Evolutionary conservation across 2,888 invertebrate genomes (phyloP), one percentile per base, ranked within the genome.

Genomic region (Galeruca laticollis): DNA sequence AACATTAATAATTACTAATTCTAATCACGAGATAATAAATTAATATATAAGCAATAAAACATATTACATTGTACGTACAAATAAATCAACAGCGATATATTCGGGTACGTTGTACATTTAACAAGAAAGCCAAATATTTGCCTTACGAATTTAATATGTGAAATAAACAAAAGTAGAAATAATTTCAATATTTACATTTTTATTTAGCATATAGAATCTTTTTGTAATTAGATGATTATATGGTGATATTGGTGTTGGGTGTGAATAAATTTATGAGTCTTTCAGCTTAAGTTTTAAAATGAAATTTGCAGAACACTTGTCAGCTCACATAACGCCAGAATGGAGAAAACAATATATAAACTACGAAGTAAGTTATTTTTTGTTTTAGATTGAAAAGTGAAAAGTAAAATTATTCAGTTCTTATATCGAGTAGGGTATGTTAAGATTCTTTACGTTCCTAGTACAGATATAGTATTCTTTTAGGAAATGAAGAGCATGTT

Each of bases 241-340:
- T 20, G 26, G 26, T 49, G 8, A 37, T 31, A 49, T 49, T 47
- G 31, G 47, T 33, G 26, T 62, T 35, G 62, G 47, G 31, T 51
- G 51, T 20, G 51, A 18, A 2, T 47, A 40, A 47, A 15, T 47
- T 47, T 47, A 18, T 26, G 49, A 49, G 18, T 26, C 35, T 18
- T 57, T 10, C 56, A 26, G 15, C 47, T 49, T 47, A 52, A 52
- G 20, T 21, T 52, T 35, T 37, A 26, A 52, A 62, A 52, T 96
- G 96, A 96, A 96, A 88, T 96, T 96, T 84, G 93, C 95, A 11
- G 95, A 96, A 86, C 95, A 96, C 86, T 87, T 96, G 73, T 88
- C 92, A 47, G 94, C 95, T 47, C 96, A 96, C 82, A 94, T 96
- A 76, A 96, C 96, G 67, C 96, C 96, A 70, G 96, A 96, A 89